Base-by-base conservation (phyloP, 64 coral and sea anemone species). In the Montipora efflorescens region DNA sequence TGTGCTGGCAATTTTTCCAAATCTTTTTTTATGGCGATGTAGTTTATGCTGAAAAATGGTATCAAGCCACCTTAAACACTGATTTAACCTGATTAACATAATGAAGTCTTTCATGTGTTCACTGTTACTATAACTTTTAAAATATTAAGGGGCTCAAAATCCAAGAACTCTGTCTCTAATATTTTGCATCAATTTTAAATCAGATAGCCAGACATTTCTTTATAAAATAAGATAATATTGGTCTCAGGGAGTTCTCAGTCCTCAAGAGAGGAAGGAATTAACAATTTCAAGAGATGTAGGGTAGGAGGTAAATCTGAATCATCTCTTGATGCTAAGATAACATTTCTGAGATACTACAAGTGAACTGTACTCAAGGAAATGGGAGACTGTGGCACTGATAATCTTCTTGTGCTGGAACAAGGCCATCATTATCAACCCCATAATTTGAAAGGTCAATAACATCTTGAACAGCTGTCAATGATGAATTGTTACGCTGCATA, bases 361-460 rank as follows among this genome's bases (percentile, higher is more conserved):
- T 58, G 79, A 57, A 57, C 79, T 52, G 79, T 18, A 69, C 67
- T 69, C 67, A 8, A 69, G 10, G 10, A 18, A 12, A 69, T 15
- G 67, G 67, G 11, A 8, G 78, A 47, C 50, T 47, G 78, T 81
- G 57, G 57, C 19, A n/a, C 16, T 81, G 57, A 21, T 52, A 81
- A 11, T 81, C 11, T 50, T 81, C 21, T 49, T 50, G 45, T 48
- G 28, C 80, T 83, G 80, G 80, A 59, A 83, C 80, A 10, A 52
- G 80, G 53, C 80, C 80, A 48, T 83, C 51, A 11, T 76, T 57
- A 61, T 89, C 87, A 20, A 89, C 44, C 8, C 73, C 87, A 89
- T 89, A 89, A 43, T 89, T 55, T 76, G 87, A 89, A 62, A 25
- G 46, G 20, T 89, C 87, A 21, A 79, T 16, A 44, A 79, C 88